Percentiles rank a stretch among this genome's conserved stretches.
Conservation (phyloP, 2,113 vertebrate genomes). For the Noturus placidus region DNA sequence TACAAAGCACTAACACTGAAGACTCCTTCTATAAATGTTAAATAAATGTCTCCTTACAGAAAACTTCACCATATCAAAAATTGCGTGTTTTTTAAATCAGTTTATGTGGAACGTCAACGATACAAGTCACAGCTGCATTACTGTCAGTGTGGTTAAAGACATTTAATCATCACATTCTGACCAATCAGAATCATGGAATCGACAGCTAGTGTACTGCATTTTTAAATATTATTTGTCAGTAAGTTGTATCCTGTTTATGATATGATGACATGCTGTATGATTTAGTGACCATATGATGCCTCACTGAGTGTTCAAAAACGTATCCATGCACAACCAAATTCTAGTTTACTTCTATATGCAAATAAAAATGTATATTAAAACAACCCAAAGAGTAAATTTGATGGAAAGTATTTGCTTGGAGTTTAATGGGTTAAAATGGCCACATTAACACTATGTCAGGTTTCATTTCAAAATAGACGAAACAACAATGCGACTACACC, state of each 20-base stretch:
- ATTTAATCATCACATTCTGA: background rate
- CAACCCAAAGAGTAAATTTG: background rate
- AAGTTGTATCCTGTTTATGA: background rate
- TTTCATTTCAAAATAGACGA: background rate
- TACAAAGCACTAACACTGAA: background rate
- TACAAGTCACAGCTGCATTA: background rate
- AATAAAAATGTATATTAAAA: background rate
- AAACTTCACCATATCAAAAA: background rate
- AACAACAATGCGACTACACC: background rate
- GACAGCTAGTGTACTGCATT: background rate
- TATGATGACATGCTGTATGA: background rate
- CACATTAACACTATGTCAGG: background rate
- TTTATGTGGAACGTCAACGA: background rate
- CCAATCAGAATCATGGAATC: background rate
- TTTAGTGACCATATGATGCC: background rate
- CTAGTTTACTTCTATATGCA: background rate
- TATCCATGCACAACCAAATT: background rate
- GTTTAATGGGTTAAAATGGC: background rate
- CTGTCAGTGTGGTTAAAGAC: background rate
- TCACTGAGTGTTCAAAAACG: background rate
- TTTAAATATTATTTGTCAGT: background rate
- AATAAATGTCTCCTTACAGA: background rate
- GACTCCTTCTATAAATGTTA: background rate
- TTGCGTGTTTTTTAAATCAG: background rate
- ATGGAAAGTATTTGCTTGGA: background rate